Evolutionary conservation across 1,140 invertebrate species (phyloP).

Genomic region (Venturia canescens): DNA sequence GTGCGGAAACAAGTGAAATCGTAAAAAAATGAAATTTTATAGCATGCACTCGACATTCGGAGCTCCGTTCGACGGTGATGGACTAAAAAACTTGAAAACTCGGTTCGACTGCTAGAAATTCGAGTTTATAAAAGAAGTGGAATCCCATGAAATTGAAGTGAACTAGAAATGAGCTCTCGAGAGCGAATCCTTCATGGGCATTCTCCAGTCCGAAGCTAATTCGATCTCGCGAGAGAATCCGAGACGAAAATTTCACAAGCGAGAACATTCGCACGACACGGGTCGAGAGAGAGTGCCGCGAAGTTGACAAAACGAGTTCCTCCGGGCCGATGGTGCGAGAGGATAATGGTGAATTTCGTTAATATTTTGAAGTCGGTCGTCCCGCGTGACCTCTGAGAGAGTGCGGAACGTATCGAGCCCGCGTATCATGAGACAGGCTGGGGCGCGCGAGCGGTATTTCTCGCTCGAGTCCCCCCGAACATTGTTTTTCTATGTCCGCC

Average conservation of each 20-base stretch:
- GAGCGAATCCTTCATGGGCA: too few relatives aligned
- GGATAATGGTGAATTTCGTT: slow-evolving; percentile 18
- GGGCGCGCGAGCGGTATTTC: slow-evolving; percentile 51
- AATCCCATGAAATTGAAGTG: too few relatives aligned
- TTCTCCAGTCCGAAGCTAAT: slow-evolving; percentile 26
- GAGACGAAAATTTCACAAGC: not conserved
- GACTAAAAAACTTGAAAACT: too few relatives aligned
- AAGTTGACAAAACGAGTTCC: not conserved
- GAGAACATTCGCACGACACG: not conserved
- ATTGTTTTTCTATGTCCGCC: not conserved
- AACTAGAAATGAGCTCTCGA: too few relatives aligned
- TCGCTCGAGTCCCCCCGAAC: slow-evolving; percentile 46
- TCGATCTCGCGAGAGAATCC: slow-evolving; percentile 16
- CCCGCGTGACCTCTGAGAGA: slow-evolving; percentile 57
- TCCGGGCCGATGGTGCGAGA: slow-evolving; percentile 4
- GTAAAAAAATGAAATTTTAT: too few relatives aligned
- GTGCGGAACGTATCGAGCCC: slow-evolving; percentile 62
- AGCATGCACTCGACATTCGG: too few relatives aligned
- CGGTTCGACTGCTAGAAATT: too few relatives aligned
- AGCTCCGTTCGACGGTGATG: too few relatives aligned
- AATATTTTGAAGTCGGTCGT: not conserved
- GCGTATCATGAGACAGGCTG: slow-evolving; percentile 63
- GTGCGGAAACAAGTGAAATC: too few relatives aligned
- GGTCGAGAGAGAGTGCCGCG: slow-evolving; percentile 2
- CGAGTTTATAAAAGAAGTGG: too few relatives aligned